phyloP scores from a whole-genome alignment of 2,888 invertebrate genomes.

The Tipula confusa region DNA sequence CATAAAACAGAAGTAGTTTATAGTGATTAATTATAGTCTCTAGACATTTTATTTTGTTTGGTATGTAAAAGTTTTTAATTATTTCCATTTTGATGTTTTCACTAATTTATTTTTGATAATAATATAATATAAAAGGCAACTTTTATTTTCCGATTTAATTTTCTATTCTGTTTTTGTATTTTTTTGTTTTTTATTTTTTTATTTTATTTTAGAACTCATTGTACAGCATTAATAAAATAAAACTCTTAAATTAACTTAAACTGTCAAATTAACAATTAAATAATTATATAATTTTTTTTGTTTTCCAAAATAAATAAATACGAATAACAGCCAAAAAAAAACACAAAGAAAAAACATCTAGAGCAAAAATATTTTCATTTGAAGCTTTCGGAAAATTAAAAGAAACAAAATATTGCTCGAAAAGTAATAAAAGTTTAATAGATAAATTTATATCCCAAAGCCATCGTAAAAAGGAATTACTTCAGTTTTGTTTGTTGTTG shows the following conservation, averaged over 20 bases:
- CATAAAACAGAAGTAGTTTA: neutral
- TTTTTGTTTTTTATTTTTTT: too few relatives aligned
- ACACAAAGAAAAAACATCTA: neutral
- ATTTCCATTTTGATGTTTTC: neutral
- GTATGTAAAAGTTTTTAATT: slow-evolving; percentile 3
- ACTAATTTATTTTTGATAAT: neutral
- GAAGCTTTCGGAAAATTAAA: slow-evolving; percentile 1
- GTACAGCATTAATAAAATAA: neutral
- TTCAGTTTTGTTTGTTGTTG: slow-evolving; percentile 9
- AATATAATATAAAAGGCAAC: neutral
- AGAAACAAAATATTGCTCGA: slow-evolving; percentile 7
- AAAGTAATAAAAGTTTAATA: slow-evolving; percentile 20
- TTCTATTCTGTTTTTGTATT: neutral
- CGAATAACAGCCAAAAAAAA: too few relatives aligned
- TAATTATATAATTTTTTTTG: slow-evolving; percentile 1
- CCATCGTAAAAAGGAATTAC: slow-evolving; percentile 3
- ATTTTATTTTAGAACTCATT: neutral
- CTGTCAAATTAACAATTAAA: slow-evolving; percentile 25
- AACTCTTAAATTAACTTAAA: slow-evolving; percentile 6
- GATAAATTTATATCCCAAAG: slow-evolving; percentile 25
- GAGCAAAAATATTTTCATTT: neutral
- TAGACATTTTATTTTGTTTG: neutral
- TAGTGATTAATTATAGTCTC: neutral
- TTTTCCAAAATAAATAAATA: neutral
- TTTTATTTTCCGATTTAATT: slow-evolving; percentile 20